A percentile compares a stretch with the other conserved stretches of the same genome.
Conservation (phyloP, 2,888 invertebrate genomes). For the Leptopilina myrica region DNA sequence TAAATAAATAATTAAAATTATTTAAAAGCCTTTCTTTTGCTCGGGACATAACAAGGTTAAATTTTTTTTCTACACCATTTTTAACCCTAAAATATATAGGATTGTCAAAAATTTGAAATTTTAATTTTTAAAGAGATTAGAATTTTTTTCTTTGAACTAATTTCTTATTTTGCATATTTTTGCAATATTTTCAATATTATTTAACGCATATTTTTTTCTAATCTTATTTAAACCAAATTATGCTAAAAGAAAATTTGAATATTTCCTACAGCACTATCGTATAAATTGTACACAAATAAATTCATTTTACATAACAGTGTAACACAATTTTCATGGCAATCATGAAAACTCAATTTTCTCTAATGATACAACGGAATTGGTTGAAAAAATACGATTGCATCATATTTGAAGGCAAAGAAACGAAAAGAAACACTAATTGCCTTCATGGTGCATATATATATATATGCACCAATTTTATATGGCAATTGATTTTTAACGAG, state of each 20-base stretch:
- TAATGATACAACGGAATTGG: slow-evolving; percentile 27
- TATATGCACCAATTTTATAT: background rate
- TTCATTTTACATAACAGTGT: background rate
- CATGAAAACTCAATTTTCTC: slow-evolving; percentile 19
- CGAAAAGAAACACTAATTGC: slow-evolving; percentile 26
- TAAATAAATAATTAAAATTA: too few species aligned
- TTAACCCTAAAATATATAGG: too few species aligned
- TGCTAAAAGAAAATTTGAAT: slow-evolving; percentile 7
- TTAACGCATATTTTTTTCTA: background rate
- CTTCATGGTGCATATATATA: background rate
- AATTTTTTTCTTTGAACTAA: too few species aligned
- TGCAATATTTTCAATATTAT: too few species aligned
- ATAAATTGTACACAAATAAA: background rate
- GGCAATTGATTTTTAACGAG: slow-evolving; percentile 4
- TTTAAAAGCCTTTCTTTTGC: too few species aligned
- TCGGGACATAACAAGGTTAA: too few species aligned
- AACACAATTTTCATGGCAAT: slow-evolving; percentile 26
- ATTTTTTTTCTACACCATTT: too few species aligned
- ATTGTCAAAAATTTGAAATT: too few species aligned
- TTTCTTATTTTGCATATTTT: too few species aligned
- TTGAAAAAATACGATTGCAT: slow-evolving; percentile 31
- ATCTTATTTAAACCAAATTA: background rate
- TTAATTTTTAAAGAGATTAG: too few species aligned
- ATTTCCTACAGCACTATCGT: background rate
- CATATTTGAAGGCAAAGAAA: slow-evolving; percentile 18